These are phyloP conservation scores for Eupithecia exiguata DNA, from an alignment of 2,888 invertebrate genomes.

Conservation along the genomic window DNA sequence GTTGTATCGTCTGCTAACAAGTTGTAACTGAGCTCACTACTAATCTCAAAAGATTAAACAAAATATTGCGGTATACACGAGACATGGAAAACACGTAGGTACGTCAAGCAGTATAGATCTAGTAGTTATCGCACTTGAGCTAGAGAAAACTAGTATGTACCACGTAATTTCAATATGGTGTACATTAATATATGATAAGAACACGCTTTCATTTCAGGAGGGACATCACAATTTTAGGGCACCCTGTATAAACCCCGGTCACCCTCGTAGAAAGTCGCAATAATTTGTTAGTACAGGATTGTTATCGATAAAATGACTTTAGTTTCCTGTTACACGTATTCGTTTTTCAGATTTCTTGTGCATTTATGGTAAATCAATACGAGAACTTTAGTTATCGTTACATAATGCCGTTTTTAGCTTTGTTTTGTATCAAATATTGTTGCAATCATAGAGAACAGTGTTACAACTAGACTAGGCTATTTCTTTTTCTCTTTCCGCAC, in stretches of 20 bases:
- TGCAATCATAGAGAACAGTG: background rate
- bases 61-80: background rate
- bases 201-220: background rate
- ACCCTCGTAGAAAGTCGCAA: constrained; percentile 38
- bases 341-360: constrained; percentile 39
- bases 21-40: background rate
- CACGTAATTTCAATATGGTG: background rate
- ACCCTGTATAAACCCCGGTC: constrained; percentile 35
- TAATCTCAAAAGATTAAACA: background rate
- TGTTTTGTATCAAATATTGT: background rate
- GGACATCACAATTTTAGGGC: background rate
- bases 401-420: background rate
- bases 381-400: constrained; percentile 2
- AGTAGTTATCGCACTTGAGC: background rate
- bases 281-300: constrained; percentile 43
- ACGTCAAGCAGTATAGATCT: background rate
- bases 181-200: too few species aligned
- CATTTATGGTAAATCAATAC: constrained; percentile 30
- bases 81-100: background rate
- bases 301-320: constrained; percentile 40
- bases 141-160: background rate
- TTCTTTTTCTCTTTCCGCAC: background rate
- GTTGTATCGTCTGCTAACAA: background rate
- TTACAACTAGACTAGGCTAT: background rate
- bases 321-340: constrained; percentile 37